phyloP scores from a whole-genome alignment of 1,140 invertebrate genomes.

The Aphelenchoides fujianensis region DNA sequence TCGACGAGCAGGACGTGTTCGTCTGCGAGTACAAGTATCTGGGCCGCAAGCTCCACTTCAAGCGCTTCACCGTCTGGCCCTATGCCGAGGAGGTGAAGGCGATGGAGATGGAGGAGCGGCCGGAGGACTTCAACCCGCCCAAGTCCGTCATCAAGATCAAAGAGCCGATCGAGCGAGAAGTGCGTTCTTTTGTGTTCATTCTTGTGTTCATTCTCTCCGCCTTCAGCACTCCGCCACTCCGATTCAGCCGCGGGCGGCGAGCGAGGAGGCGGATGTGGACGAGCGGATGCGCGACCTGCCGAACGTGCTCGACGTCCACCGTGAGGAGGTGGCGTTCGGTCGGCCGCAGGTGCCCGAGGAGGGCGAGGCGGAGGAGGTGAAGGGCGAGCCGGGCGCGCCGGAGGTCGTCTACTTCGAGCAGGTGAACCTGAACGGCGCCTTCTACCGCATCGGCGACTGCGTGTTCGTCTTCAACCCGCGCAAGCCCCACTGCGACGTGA shows the following conservation, averaged over 20 bases:
- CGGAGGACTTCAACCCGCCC: conserved; percentile 25
- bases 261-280: conserved; percentile 28
- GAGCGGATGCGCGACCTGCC: conserved; percentile 37
- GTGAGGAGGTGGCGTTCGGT: conserved; percentile 30
- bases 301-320: conserved; percentile 38
- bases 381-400: conserved; percentile 29
- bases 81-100: conserved; percentile 32
- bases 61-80: conserved; percentile 43
- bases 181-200: too few species aligned
- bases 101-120: conserved; percentile 31
- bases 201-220: too few species aligned
- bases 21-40: conserved; percentile 94
- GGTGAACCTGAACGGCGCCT: conserved; percentile 50
- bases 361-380: conserved; percentile 1
- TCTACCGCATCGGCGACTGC: conserved; percentile 44
- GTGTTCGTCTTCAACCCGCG: conserved; percentile 51
- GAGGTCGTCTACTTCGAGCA: conserved; percentile 57
- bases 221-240: too few species aligned
- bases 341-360: conserved; percentile 14
- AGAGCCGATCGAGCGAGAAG: too few species aligned
- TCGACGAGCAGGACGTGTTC: conserved; percentile 88
- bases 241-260: too few species aligned
- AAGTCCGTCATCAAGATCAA: conserved; percentile 34
- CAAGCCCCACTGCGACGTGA: conserved; percentile 67
- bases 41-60: conserved; percentile 50